These are phyloP conservation scores for Macrosteles quadrilineatus DNA, from an alignment of 1,140 invertebrate genomes.

Conservation along the genomic window DNA sequence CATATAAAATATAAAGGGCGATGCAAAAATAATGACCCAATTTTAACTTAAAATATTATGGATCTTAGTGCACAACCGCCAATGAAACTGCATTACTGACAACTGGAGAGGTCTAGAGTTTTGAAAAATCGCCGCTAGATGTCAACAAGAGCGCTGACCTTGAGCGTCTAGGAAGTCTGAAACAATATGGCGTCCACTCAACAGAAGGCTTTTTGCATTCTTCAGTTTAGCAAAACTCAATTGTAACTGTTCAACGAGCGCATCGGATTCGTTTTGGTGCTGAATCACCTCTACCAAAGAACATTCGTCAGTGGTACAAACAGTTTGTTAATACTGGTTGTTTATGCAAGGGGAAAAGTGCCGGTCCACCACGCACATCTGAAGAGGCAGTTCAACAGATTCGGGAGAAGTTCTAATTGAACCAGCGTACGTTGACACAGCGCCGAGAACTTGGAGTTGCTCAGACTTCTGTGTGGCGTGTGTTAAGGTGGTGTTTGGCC, in stretches of 20 bases:
- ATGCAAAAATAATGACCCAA: too few species aligned
- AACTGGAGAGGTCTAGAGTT: constrained; percentile 5
- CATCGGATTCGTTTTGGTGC: not conserved
- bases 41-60: too few species aligned
- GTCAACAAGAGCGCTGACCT: constrained; percentile 1
- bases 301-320: constrained; percentile 11
- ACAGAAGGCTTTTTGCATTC: constrained; percentile 24
- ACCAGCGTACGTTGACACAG: constrained; percentile 21
- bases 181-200: not conserved
- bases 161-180: not conserved
- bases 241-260: constrained; percentile 12
- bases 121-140: constrained; percentile 5
- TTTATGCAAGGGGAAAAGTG: constrained; percentile 26
- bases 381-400: constrained; percentile 24
- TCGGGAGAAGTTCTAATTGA: constrained; percentile 20
- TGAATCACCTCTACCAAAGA: constrained; percentile 1
- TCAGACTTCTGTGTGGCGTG: not conserved
- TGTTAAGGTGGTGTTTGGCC: too few species aligned
- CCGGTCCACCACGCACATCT: constrained; percentile 11
- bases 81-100: not conserved
- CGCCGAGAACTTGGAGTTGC: constrained; percentile 16
- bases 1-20: too few species aligned
- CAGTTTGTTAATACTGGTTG: not conserved
- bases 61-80: not conserved
- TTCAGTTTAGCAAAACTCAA: constrained; percentile 7